Conservation (phyloP, 2,888 invertebrate genomes). For the Allolobophora icterica region DNA sequence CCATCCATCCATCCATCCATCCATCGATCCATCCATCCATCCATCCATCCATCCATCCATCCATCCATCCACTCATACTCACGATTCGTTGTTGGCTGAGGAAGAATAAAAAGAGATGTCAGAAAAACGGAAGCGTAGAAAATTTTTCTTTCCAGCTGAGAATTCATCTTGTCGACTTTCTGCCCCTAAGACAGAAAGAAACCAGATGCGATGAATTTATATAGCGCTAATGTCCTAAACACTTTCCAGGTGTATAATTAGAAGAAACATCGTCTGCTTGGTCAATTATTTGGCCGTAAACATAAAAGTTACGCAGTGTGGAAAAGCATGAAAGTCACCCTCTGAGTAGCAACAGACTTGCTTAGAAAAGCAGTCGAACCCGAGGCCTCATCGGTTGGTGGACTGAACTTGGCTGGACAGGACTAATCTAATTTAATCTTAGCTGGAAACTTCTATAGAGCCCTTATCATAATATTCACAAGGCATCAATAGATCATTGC, state of each 20-base stretch:
- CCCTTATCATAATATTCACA: not conserved
- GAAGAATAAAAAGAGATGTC: not conserved
- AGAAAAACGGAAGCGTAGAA: not conserved
- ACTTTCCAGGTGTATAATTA: not conserved
- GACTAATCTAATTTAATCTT: not conserved
- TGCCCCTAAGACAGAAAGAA: not conserved
- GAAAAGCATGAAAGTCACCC: not conserved
- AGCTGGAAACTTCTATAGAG: no score
- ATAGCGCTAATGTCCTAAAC: not conserved
- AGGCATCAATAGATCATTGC: not conserved
- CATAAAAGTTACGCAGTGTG: not conserved
- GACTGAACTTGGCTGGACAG: not conserved
- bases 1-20: no score
- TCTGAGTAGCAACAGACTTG: not conserved
- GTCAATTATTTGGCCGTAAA: not conserved
- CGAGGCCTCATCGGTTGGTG: no score
- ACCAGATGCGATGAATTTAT: slow-evolving; percentile 2
- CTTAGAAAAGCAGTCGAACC: not conserved
- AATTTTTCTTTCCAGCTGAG: not conserved
- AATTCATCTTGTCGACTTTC: not conserved
- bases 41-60: no score
- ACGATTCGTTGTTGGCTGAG: not conserved
- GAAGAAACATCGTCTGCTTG: not conserved
- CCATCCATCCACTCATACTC: not conserved
- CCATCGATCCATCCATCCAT: no score